Evolutionary conservation across 2,113 vertebrate genomes (phyloP).

Genomic region (rabbit (Oryctolagus cuniculus)): DNA sequence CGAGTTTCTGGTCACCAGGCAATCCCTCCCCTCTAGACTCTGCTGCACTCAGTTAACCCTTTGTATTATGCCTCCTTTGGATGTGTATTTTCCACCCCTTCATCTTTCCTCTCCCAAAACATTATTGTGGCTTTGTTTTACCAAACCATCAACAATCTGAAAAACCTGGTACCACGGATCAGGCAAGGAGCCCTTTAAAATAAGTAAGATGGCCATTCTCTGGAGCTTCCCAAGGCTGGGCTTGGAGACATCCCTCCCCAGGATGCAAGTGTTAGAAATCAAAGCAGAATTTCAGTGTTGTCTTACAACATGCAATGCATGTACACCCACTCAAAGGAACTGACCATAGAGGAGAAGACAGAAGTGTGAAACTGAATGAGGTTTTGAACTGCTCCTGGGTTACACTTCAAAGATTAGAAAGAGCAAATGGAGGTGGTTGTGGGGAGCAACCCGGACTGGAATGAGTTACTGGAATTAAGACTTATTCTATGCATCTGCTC

Average conservation of each 20-base stretch:
- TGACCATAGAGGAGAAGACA: neutral
- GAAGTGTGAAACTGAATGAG: neutral
- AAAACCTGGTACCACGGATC: neutral
- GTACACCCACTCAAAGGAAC: neutral
- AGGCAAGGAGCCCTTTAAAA: neutral
- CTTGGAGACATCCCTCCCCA: neutral
- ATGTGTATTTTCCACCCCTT: neutral
- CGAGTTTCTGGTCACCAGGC: neutral
- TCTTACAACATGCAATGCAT: neutral
- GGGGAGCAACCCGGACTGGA: too few relatives aligned
- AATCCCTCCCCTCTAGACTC: neutral
- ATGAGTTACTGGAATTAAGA: too few relatives aligned
- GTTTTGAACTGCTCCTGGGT: constrained; percentile 12
- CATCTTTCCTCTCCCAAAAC: neutral
- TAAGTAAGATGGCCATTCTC: neutral
- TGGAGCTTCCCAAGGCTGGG: neutral
- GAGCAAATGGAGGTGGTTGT: too few relatives aligned
- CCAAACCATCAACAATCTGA: neutral
- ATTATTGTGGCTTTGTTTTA: neutral
- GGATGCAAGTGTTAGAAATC: neutral
- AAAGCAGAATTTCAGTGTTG: constrained; percentile 14
- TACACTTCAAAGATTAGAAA: constrained; percentile 15
- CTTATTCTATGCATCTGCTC: too few relatives aligned
- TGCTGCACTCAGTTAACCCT: neutral
- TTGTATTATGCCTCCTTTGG: neutral